Conservation (phyloP, 1,140 invertebrate species). For the Latrodectus geometricus region DNA sequence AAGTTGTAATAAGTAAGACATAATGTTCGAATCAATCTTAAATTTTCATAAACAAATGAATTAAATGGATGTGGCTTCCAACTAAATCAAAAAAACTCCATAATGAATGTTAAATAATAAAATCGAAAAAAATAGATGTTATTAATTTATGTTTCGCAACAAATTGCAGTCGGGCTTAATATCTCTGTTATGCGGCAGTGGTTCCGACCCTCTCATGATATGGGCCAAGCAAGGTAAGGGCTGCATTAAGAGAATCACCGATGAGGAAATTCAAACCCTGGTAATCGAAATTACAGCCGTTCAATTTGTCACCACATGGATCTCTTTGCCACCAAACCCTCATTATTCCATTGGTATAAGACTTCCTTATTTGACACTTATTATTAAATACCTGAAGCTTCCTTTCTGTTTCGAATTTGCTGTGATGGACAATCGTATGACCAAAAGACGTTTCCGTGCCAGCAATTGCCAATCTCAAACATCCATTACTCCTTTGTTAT, state of each 20-base stretch:
- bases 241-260: slow-evolving; percentile 23
- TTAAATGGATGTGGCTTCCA: too few relatives aligned
- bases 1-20: too few relatives aligned
- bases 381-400: slow-evolving; percentile 36
- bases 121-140: not conserved
- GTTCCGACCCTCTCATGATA: slow-evolving; percentile 12
- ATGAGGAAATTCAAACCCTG: slow-evolving; percentile 23
- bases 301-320: slow-evolving; percentile 24
- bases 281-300: slow-evolving; percentile 28
- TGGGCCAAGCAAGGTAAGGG: slow-evolving; percentile 28
- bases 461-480: slow-evolving; percentile 20
- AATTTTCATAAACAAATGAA: too few relatives aligned
- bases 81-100: too few relatives aligned
- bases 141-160: slow-evolving; percentile 44
- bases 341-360: slow-evolving; percentile 10
- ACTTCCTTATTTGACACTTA: slow-evolving; percentile 34
- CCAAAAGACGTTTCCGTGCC: slow-evolving; percentile 22
- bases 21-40: too few relatives aligned
- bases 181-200: slow-evolving; percentile 23
- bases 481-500: slow-evolving; percentile 5
- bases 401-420: slow-evolving; percentile 42
- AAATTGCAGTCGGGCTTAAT: slow-evolving; percentile 36
- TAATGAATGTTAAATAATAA: too few relatives aligned
- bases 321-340: slow-evolving; percentile 3
- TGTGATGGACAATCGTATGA: slow-evolving; percentile 11